phyloP scores from a whole-genome alignment of 1,140 invertebrate genomes.

The Cyrtorhinus lividipennis region DNA sequence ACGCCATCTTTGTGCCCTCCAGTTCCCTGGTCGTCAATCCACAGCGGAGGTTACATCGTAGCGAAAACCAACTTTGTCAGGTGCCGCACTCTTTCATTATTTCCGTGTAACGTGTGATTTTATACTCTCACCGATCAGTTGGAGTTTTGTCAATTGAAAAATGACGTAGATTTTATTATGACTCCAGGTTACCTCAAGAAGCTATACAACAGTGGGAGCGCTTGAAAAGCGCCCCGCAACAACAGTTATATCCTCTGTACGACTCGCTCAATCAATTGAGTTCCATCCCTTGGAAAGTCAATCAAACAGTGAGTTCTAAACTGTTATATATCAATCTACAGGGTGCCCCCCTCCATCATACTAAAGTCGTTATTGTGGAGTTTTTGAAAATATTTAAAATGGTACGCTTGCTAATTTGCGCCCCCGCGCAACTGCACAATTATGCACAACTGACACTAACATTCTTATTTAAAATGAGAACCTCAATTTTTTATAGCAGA shows the following conservation, averaged over 20 bases:
- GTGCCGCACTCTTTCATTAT: slow-evolving; percentile 26
- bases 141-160: neutral
- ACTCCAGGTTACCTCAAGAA: slow-evolving; percentile 32
- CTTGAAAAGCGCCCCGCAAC: slow-evolving; percentile 37
- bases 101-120: no score
- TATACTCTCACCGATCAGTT: no score
- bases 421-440: no score
- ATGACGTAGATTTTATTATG: neutral
- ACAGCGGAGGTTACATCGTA: slow-evolving; percentile 61
- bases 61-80: slow-evolving; percentile 49
- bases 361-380: neutral
- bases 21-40: slow-evolving; percentile 54
- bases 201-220: slow-evolving; percentile 46
- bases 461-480: no score
- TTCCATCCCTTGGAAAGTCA: slow-evolving; percentile 82
- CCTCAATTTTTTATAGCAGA: no score
- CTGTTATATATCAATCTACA: neutral
- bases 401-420: no score
- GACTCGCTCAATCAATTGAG: slow-evolving; percentile 85
- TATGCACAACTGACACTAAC: no score
- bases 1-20: slow-evolving; percentile 68
- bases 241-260: slow-evolving; percentile 63
- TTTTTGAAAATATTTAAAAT: neutral
- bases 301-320: slow-evolving; percentile 42
- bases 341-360: no score